A percentile compares a stretch with the other conserved stretches of the same genome.
These are phyloP conservation scores for Alosa sapidissima DNA, from an alignment of 2,797 vertebrate genomes.

Conservation along the genomic window DNA sequence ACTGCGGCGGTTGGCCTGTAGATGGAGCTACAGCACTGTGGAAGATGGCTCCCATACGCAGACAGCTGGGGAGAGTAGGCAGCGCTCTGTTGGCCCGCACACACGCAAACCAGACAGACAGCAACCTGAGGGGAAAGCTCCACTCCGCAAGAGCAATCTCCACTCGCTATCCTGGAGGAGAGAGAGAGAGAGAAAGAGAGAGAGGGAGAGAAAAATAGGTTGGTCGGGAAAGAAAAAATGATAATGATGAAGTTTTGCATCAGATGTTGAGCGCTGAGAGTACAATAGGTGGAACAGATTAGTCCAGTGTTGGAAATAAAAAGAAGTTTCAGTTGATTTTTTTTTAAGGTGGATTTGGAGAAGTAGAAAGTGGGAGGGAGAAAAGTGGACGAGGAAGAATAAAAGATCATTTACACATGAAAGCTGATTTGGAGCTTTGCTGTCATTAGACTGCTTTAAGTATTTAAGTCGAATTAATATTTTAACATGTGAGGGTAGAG, in stretches of 20 bases:
- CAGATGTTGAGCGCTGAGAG: background rate
- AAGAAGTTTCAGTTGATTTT: background rate
- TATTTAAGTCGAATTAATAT: slow-evolving; percentile 82
- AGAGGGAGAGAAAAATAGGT: too few species aligned
- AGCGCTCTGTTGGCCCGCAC: slow-evolving; percentile 52
- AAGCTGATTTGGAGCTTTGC: slow-evolving; percentile 74
- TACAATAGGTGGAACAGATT: slow-evolving; percentile 22
- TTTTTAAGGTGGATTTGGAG: slow-evolving; percentile 54
- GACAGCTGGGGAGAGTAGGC: slow-evolving; percentile 53
- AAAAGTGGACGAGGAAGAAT: slow-evolving; percentile 46
- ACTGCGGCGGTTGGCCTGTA: slow-evolving; percentile 63
- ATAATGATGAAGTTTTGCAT: slow-evolving; percentile 17
- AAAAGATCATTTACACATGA: slow-evolving; percentile 74
- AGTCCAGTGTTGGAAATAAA: slow-evolving; percentile 12
- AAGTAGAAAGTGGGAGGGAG: slow-evolving; percentile 60
- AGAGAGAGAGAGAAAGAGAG: background rate
- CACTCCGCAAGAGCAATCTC: background rate
- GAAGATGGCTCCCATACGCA: slow-evolving; percentile 42
- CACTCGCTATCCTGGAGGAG: background rate
- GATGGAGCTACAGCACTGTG: slow-evolving; percentile 78
- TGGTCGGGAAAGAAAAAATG: background rate
- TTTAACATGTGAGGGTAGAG: slow-evolving; percentile 70
- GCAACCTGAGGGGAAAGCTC: slow-evolving; percentile 5
- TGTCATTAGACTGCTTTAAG: slow-evolving; percentile 75
- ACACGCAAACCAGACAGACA: slow-evolving; percentile 36